These are phyloP conservation scores for Mastigias papua DNA, from an alignment of 30 jellyfish, hydroid and myxozoan species.

Conservation along the genomic window DNA sequence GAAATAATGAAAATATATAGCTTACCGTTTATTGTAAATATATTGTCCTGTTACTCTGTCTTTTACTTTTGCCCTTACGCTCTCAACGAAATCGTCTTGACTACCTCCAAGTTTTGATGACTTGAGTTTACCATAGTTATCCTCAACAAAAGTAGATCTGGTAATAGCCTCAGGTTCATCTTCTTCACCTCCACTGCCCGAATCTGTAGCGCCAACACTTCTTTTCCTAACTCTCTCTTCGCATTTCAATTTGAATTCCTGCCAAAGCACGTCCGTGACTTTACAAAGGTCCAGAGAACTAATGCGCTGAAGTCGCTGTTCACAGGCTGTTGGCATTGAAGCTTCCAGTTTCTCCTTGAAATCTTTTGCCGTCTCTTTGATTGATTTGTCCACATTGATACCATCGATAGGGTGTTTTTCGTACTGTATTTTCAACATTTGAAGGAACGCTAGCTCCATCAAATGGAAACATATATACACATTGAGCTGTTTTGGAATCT, in stretches of 20 bases:
- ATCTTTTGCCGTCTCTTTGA: slow-evolving; percentile 50
- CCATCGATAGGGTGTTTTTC: slow-evolving; percentile 55
- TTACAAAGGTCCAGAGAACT: slow-evolving; percentile 37
- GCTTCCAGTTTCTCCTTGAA: slow-evolving; percentile 43
- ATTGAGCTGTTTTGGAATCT: slow-evolving; percentile 38
- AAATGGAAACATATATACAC: slow-evolving; percentile 38
- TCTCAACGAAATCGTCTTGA: slow-evolving; percentile 44
- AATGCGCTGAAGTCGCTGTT: slow-evolving; percentile 45
- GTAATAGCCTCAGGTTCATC: not conserved
- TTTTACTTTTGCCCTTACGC: slow-evolving; percentile 42
- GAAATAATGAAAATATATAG: too few relatives aligned
- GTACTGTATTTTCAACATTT: slow-evolving; percentile 59
- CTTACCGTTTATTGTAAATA: slow-evolving; percentile 53
- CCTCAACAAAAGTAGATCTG: slow-evolving; percentile 13
- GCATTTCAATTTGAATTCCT: slow-evolving; percentile 49
- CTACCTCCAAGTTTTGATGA: slow-evolving; percentile 54
- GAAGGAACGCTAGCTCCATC: slow-evolving; percentile 57
- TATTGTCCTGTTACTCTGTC: slow-evolving; percentile 56
- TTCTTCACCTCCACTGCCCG: slow-evolving; percentile 16
- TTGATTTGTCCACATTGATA: slow-evolving; percentile 33
- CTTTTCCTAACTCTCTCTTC: slow-evolving; percentile 56
- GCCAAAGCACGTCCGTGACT: slow-evolving; percentile 73
- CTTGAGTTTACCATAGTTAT: slow-evolving; percentile 20
- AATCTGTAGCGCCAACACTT: slow-evolving; percentile 22
- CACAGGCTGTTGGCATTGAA: slow-evolving; percentile 47